phyloP scores from a whole-genome alignment of 2,797 vertebrate genomes.

The Ctenochaetus hawaiiensis region DNA sequence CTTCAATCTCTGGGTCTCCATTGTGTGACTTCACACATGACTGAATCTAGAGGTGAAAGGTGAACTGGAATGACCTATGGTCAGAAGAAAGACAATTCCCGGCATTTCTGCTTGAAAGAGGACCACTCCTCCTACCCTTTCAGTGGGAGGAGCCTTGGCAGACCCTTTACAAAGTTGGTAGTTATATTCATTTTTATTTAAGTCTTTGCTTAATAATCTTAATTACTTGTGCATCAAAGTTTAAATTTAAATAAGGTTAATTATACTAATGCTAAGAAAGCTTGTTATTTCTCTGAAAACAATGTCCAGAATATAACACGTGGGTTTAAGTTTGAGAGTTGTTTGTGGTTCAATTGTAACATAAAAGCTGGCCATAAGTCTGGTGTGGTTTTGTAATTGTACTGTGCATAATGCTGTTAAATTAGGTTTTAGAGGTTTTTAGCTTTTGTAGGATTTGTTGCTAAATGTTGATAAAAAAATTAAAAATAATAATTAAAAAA shows the following conservation, averaged over 20 bases:
- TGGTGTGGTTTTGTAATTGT: neutral
- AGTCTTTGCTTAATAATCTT: neutral
- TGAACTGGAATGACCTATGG: conserved; percentile 58
- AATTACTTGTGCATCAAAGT: neutral
- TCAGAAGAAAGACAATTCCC: conserved; percentile 64
- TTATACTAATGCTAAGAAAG: neutral
- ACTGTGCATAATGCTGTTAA: neutral
- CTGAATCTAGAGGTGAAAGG: conserved; percentile 65
- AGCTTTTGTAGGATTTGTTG: neutral
- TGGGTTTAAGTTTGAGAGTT: neutral
- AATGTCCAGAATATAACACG: neutral
- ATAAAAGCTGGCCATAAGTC: neutral
- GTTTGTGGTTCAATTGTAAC: neutral
- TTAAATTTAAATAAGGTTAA: neutral
- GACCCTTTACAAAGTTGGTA: neutral
- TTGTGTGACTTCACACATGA: conserved; percentile 75
- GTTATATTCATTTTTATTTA: neutral
- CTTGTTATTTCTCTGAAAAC: neutral
- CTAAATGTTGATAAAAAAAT: neutral
- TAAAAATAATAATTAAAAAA: neutral
- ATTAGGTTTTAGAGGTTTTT: neutral
- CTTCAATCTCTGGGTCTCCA: conserved; percentile 39
- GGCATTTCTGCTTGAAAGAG: conserved; percentile 41
- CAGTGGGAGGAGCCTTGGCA: conserved; percentile 29
- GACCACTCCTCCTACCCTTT: conserved; percentile 33